Conservation (phyloP, 2,888 invertebrate genomes). For the Imbricaverruca yamaguchii region DNA sequence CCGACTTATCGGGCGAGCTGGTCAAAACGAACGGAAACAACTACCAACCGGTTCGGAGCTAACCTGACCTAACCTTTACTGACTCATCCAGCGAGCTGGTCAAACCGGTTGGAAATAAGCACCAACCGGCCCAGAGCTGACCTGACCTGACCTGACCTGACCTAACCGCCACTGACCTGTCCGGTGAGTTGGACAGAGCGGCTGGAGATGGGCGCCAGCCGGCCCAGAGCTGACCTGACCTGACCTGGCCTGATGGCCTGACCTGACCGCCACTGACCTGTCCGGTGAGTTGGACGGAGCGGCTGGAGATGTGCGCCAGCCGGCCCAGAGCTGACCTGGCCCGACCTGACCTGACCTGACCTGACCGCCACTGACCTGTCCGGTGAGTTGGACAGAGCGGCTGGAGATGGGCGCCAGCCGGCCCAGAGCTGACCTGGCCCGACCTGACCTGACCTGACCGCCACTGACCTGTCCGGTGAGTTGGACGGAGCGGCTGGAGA, state of each 20-base stretch:
- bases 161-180: background rate
- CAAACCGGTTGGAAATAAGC: background rate
- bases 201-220: background rate
- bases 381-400: constrained; percentile 4
- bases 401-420: background rate
- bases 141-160: background rate
- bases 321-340: too few species aligned
- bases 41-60: background rate
- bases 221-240: background rate
- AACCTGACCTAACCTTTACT: background rate
- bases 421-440: too few species aligned
- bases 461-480: background rate
- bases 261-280: background rate
- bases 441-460: background rate
- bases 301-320: background rate
- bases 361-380: background rate
- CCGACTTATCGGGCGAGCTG: background rate
- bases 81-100: background rate
- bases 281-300: background rate
- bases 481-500: constrained; percentile 1
- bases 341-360: too few species aligned
- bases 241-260: background rate
- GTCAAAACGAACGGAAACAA: background rate
- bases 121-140: background rate
- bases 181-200: constrained; percentile 1